Percentiles rank a stretch among this genome's conserved stretches.
These are phyloP conservation scores for Pristionchus pacificus DNA, from an alignment of 1,140 invertebrate genomes.

Conservation along the genomic window DNA sequence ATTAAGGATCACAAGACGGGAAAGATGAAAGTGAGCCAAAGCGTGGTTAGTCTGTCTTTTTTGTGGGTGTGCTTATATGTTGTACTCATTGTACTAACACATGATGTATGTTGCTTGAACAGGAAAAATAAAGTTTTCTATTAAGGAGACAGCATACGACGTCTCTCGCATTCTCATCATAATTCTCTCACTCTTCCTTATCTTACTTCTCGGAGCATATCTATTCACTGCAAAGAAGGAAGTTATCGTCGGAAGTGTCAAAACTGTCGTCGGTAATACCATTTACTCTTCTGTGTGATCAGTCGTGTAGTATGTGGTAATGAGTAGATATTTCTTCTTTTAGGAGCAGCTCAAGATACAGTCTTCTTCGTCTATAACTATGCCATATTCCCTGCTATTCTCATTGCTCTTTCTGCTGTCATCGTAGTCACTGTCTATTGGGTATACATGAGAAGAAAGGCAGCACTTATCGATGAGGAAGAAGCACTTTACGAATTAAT, in stretches of 20 bases:
- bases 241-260: background rate
- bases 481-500: background rate
- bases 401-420: background rate
- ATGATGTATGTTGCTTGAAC: background rate
- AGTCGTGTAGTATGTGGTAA: background rate
- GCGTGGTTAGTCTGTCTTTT: background rate
- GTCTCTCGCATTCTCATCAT: constrained; percentile 1
- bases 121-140: background rate
- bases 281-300: no score
- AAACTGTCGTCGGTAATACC: no score
- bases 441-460: background rate
- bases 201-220: constrained; percentile 2
- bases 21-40: background rate
- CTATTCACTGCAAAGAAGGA: constrained; percentile 10
- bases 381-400: constrained; percentile 12
- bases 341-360: constrained; percentile 8
- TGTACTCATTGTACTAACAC: no score
- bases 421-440: background rate
- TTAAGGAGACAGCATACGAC: constrained; percentile 3
- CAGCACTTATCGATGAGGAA: background rate
- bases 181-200: constrained; percentile 3
- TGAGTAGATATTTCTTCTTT: background rate
- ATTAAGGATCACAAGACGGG: background rate
- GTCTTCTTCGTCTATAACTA: constrained; percentile 21
- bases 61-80: no score